Conservation (phyloP, 2,888 invertebrate genomes). For the Patella ulyssiponensis region DNA sequence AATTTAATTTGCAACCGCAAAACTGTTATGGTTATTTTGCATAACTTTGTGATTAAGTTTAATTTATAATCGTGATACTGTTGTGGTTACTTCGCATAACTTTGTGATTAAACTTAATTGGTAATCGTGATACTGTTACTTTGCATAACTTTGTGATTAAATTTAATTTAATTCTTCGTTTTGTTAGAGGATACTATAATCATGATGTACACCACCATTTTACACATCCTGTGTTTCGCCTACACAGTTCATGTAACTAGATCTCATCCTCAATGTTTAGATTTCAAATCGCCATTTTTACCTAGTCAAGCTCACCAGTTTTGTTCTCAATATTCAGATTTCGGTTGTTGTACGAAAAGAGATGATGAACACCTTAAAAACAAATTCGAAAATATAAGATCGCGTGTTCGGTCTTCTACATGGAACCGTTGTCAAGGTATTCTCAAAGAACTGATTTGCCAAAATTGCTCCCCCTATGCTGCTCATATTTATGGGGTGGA, state of each 20-base stretch:
- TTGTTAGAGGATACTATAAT: no score
- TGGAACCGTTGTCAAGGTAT: conserved; percentile 49
- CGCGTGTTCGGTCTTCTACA: conserved; percentile 25
- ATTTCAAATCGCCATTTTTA: conserved; percentile 63
- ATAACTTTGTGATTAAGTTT: no score
- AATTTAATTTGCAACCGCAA: no score
- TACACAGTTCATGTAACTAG: background rate
- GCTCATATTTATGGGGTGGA: conserved; percentile 67
- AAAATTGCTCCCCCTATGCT: conserved; percentile 67
- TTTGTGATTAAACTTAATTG: no score
- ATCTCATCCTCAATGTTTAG: conserved; percentile 66
- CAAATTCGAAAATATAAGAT: conserved; percentile 41
- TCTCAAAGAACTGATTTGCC: conserved; percentile 59
- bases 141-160: no score
- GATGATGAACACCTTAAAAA: conserved; percentile 45
- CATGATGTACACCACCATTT: no score
- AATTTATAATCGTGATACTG: no score
- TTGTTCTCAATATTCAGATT: conserved; percentile 58
- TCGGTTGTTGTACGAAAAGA: conserved; percentile 63
- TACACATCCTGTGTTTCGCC: no score
- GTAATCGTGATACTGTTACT: no score
- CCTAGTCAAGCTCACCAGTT: conserved; percentile 45
- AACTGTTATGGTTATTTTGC: no score
- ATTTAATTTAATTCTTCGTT: no score
- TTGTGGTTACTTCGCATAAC: no score